Evolutionary conservation across 2,113 vertebrate genomes (phyloP).

Genomic region (Dipodomys ordii): DNA sequence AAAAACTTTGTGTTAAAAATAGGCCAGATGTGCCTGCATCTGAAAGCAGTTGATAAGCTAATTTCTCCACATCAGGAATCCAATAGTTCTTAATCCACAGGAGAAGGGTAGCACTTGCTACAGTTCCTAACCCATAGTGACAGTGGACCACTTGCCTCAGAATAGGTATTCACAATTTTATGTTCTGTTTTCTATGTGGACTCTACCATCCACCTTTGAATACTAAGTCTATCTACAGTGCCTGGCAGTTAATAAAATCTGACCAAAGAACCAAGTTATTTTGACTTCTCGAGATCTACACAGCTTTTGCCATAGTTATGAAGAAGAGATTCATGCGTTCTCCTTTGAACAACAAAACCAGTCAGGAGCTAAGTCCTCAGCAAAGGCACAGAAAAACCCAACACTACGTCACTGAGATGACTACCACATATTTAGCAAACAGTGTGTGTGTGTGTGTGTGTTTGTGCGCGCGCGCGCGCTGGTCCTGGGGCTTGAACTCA

Average conservation of each 20-base stretch:
- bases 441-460: not conserved
- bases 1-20: not conserved
- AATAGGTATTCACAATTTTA: not conserved
- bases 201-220: not conserved
- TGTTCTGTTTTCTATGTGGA: not conserved
- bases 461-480: too few species aligned
- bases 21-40: not conserved
- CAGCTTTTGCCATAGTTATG: not conserved
- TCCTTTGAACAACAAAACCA: constrained; percentile 13
- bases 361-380: not conserved
- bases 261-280: not conserved
- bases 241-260: not conserved
- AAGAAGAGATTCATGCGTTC: not conserved
- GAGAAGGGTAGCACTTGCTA: too few species aligned
- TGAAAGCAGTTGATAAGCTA: not conserved
- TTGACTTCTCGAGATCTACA: not conserved
- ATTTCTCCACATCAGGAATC: not conserved
- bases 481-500: too few species aligned
- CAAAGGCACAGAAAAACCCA: not conserved
- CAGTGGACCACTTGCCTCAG: too few species aligned
- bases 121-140: not conserved
- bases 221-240: not conserved
- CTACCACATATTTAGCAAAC: not conserved
- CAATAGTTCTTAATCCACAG: not conserved
- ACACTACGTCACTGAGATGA: not conserved